A percentile compares a stretch with the other conserved stretches of the same genome.
Conservation (phyloP, 2,797 vertebrate species). For the Anabas testudineus region DNA sequence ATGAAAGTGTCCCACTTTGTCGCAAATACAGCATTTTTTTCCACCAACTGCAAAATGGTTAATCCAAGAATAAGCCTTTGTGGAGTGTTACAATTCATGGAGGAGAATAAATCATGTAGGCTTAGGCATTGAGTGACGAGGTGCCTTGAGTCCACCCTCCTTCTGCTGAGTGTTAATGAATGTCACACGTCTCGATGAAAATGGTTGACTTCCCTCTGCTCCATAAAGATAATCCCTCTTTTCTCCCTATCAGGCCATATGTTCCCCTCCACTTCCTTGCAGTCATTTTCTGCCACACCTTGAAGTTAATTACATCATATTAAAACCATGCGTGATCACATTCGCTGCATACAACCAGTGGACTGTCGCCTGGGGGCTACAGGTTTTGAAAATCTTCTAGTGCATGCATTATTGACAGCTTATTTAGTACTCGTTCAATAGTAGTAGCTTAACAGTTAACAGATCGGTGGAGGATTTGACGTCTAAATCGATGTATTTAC, state of each 20-base stretch:
- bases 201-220: slow-evolving; percentile 54
- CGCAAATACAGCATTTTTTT: background rate
- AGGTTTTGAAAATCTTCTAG: slow-evolving; percentile 7
- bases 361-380: background rate
- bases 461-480: background rate
- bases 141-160: slow-evolving; percentile 19
- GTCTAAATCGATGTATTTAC: background rate
- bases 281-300: slow-evolving; percentile 48
- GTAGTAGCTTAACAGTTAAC: background rate
- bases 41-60: background rate
- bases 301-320: slow-evolving; percentile 59
- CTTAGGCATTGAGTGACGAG: slow-evolving; percentile 19
- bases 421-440: background rate
- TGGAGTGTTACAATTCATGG: background rate
- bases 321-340: slow-evolving; percentile 37
- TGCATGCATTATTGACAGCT: background rate
- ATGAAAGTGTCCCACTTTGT: no score
- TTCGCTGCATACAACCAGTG: background rate
- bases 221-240: slow-evolving; percentile 67
- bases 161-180: slow-evolving; percentile 72
- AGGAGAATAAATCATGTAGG: slow-evolving; percentile 22
- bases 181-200: slow-evolving; percentile 70
- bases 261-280: slow-evolving; percentile 29
- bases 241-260: slow-evolving; percentile 49
- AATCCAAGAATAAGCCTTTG: slow-evolving; percentile 1